Conservation (phyloP, 2,888 invertebrate genomes). For the Aquatica leii region DNA sequence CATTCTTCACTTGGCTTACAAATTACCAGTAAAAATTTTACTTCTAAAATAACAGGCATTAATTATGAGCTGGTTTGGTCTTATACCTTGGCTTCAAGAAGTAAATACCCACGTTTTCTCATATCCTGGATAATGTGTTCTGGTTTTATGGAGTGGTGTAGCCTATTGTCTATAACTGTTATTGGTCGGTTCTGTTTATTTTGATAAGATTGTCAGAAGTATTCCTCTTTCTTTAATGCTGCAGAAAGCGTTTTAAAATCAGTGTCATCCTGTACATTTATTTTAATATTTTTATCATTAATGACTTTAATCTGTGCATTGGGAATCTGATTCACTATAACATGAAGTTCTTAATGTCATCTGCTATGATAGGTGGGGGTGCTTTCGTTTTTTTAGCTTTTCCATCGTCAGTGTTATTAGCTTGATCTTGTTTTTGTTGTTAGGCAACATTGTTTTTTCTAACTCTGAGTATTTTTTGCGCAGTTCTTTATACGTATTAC, state of each 20-base stretch:
- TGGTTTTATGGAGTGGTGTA: conserved; percentile 14
- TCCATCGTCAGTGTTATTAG: neutral
- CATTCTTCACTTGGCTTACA: too few species aligned
- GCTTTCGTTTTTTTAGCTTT: neutral
- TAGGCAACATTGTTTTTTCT: neutral
- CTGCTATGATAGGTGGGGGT: neutral
- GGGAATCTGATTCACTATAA: too few species aligned
- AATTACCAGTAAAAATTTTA: too few species aligned
- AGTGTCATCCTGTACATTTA: conserved; percentile 4
- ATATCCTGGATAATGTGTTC: conserved; percentile 5
- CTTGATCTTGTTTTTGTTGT: neutral
- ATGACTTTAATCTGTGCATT: too few species aligned
- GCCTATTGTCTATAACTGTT: conserved; percentile 9
- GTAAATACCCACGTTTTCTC: conserved; percentile 16
- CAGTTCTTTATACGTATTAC: neutral
- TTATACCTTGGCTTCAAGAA: conserved; percentile 19
- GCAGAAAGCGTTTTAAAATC: conserved; percentile 1
- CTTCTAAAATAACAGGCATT: too few species aligned
- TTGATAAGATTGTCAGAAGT: conserved; percentile 19
- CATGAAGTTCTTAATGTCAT: conserved; percentile 12
- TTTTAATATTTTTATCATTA: conserved; percentile 13
- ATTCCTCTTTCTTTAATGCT: neutral
- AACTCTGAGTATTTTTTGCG: neutral
- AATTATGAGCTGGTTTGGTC: too few species aligned
- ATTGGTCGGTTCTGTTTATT: conserved; percentile 26